These are phyloP conservation scores for Thomomys bottae DNA, from an alignment of 2,113 vertebrate species.

Conservation along the genomic window DNA sequence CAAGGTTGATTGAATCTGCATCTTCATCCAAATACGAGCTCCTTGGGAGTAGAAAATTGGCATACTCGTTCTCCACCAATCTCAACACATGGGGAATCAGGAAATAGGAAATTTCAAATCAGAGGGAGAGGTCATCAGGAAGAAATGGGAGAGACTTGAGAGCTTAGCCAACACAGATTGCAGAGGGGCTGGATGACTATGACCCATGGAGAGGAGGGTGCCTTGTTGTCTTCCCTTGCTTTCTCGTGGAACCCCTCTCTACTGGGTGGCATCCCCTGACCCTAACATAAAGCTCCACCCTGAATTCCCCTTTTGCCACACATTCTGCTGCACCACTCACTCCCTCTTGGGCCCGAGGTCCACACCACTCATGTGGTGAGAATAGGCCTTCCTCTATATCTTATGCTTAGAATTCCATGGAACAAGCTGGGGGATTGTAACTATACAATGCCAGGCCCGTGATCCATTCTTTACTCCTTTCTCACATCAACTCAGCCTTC, in stretches of 20 bases:
- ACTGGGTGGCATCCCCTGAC: fast-evolving
- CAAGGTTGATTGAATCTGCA: not conserved
- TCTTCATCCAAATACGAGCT: not conserved
- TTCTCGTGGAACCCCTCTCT: not conserved
- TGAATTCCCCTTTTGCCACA: not conserved
- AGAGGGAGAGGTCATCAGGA: not conserved
- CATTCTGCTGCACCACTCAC: not conserved
- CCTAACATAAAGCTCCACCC: not conserved
- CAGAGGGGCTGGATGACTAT: not conserved
- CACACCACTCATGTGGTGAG: too few species aligned
- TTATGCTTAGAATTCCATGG: too few species aligned
- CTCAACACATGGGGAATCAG: not conserved
- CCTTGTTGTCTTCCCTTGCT: not conserved
- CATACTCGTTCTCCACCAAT: not conserved
- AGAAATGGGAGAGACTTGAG: not conserved
- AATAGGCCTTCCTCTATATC: not conserved
- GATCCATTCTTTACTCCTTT: fast-evolving
- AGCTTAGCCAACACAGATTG: not conserved
- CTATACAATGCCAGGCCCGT: not conserved
- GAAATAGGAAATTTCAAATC: not conserved
- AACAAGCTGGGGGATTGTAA: not conserved
- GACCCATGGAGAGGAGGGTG: not conserved
- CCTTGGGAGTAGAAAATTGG: not conserved
- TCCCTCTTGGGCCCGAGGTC: not conserved
- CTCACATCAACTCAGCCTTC: not conserved